These are phyloP conservation scores for Centrocercus urophasianus DNA, from an alignment of 2,113 vertebrate species.

Conservation along the genomic window DNA sequence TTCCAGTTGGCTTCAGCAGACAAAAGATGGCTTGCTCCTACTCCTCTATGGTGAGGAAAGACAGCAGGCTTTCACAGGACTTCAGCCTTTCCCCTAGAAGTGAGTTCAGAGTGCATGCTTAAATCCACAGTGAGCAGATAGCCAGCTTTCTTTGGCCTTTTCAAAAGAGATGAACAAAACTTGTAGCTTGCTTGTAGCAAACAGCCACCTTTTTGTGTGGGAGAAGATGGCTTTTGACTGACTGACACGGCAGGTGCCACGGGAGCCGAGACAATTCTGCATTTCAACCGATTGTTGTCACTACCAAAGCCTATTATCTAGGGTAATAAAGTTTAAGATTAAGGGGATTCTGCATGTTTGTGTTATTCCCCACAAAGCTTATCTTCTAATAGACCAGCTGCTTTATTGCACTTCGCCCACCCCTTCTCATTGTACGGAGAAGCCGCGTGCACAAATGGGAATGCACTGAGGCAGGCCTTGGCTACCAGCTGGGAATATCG, in stretches of 20 bases:
- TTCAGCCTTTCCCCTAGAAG: neutral
- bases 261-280: slow-evolving; percentile 69
- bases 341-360: slow-evolving; percentile 78
- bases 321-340: slow-evolving; percentile 80
- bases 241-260: slow-evolving; percentile 76
- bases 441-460: slow-evolving; percentile 43
- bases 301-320: slow-evolving; percentile 79
- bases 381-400: slow-evolving; percentile 81
- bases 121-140: neutral
- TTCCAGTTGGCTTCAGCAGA: neutral
- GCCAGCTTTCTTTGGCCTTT: neutral
- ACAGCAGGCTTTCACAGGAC: neutral
- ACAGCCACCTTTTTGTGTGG: neutral
- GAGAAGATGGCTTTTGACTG: slow-evolving; percentile 55
- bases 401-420: slow-evolving; percentile 70
- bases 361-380: slow-evolving; percentile 79
- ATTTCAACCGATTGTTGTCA: slow-evolving; percentile 70
- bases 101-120: neutral
- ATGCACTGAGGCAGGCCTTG: slow-evolving; percentile 19
- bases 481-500: slow-evolving; percentile 76
- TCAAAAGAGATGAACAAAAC: neutral
- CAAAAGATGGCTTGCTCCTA: neutral
- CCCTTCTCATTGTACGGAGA: slow-evolving; percentile 60
- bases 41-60: neutral
- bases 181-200: neutral